Percentiles rank a stretch among this genome's conserved stretches.
These are phyloP conservation scores for Platycheirus rosarum DNA, from an alignment of 2,888 invertebrate species.

Conservation along the genomic window DNA sequence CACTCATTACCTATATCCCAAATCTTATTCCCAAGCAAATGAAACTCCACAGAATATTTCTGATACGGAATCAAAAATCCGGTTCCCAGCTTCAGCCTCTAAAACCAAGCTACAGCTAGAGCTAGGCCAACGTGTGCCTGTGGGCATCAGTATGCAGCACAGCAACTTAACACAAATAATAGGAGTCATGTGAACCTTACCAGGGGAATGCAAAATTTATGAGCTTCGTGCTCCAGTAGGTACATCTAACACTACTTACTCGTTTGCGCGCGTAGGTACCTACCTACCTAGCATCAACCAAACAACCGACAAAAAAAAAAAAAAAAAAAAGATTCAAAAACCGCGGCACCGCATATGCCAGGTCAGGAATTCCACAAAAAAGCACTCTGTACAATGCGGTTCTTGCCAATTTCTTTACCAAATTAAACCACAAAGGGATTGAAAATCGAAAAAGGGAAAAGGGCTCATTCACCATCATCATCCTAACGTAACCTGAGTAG, in stretches of 20 bases:
- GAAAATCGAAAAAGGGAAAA: slow-evolving; percentile 46
- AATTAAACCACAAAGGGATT: slow-evolving; percentile 66
- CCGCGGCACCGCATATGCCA: slow-evolving; percentile 57
- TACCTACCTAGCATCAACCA: too few species aligned
- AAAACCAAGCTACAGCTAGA: background rate
- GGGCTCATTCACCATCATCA: slow-evolving; percentile 36
- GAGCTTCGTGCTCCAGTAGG: slow-evolving; percentile 60
- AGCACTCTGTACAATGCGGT: slow-evolving; percentile 48
- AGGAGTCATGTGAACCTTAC: slow-evolving; percentile 62
- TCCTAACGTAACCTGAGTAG: slow-evolving; percentile 59
- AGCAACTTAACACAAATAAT: slow-evolving; percentile 49
- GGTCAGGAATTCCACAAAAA: slow-evolving; percentile 69
- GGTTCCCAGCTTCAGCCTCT: background rate
- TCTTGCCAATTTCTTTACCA: slow-evolving; percentile 70
- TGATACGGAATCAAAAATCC: slow-evolving; percentile 5
- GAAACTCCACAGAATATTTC: background rate
- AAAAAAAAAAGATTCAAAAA: slow-evolving; percentile 25
- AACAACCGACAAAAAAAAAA: slow-evolving; percentile 1
- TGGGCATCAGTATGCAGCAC: slow-evolving; percentile 29
- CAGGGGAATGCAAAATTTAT: slow-evolving; percentile 67
- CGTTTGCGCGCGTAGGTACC: slow-evolving; percentile 59
- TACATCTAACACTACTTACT: slow-evolving; percentile 43
- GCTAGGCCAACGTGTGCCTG: background rate
- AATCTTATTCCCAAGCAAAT: background rate
- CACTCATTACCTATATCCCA: slow-evolving; percentile 11